Evolutionary conservation across 2,113 vertebrate genomes (phyloP).

Genomic region (Synodontis membranacea): DNA sequence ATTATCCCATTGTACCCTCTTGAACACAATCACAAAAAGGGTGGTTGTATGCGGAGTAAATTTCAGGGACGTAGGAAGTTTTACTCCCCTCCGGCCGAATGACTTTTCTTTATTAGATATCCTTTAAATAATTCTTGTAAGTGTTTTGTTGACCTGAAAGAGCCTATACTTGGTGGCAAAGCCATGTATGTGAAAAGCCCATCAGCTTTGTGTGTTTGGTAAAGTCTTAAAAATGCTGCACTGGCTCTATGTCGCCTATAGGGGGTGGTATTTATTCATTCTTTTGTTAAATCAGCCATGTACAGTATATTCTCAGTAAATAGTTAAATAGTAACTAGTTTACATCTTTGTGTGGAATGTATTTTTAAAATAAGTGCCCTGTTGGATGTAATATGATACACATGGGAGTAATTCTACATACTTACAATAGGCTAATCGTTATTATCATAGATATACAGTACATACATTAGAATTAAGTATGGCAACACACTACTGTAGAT

Average conservation of each 20-base stretch:
- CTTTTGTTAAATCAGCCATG: neutral
- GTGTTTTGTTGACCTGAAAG: neutral
- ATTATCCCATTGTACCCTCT: no score
- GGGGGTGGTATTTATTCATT: neutral
- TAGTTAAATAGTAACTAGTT: neutral
- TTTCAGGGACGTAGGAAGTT: neutral
- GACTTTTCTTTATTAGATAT: neutral
- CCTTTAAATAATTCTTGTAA: neutral
- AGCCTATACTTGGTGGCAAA: neutral
- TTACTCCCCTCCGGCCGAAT: neutral
- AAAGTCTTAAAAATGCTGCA: neutral
- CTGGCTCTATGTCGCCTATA: neutral
- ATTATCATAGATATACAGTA: no score
- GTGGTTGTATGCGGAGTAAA: neutral
- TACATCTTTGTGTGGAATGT: neutral
- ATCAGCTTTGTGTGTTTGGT: neutral
- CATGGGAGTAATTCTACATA: neutral
- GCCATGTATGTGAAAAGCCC: neutral
- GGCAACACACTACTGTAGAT: no score
- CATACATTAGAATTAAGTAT: no score
- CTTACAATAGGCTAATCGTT: neutral
- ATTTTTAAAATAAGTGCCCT: neutral
- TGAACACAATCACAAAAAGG: neutral
- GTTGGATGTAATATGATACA: neutral
- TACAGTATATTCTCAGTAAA: neutral